Percentiles rank a stretch among this genome's conserved stretches.
These are phyloP conservation scores for Erebia epiphron DNA, from an alignment of 2,888 invertebrate species.

Conservation along the genomic window DNA sequence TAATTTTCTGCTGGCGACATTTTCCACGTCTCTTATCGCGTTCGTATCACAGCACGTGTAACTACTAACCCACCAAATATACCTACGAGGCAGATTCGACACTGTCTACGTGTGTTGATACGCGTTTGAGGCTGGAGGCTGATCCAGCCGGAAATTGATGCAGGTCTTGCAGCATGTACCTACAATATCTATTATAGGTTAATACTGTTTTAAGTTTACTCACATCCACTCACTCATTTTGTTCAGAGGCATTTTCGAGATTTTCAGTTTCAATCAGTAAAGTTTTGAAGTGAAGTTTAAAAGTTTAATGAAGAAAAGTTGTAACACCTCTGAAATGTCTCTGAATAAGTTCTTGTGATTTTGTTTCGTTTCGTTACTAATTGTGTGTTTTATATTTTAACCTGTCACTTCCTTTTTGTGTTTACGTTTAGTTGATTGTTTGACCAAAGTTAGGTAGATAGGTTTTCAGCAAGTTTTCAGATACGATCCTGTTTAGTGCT, in stretches of 20 bases:
- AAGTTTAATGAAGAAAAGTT: neutral
- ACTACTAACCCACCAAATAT: slow-evolving; percentile 19
- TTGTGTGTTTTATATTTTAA: neutral
- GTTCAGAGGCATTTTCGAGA: too few species aligned
- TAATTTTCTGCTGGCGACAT: slow-evolving; percentile 54
- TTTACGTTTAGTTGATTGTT: too few species aligned
- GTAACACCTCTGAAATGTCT: neutral
- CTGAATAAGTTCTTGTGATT: neutral
- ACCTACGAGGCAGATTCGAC: slow-evolving; percentile 19
- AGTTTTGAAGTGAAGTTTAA: neutral
- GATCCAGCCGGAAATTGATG: neutral
- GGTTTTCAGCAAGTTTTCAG: neutral
- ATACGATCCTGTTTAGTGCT: neutral
- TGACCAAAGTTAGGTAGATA: too few species aligned
- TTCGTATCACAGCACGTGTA: slow-evolving; percentile 51
- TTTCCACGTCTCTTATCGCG: slow-evolving; percentile 47
- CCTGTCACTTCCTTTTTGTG: too few species aligned
- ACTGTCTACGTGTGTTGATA: slow-evolving; percentile 6
- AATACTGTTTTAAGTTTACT: too few species aligned
- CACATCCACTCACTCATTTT: too few species aligned
- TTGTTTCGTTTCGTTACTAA: neutral
- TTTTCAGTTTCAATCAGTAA: neutral
- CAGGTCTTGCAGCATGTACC: neutral
- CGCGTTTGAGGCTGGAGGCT: neutral
- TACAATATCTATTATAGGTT: too few species aligned